phyloP scores from a whole-genome alignment of 2,113 vertebrate genomes.

The Ictalurus punctatus region DNA sequence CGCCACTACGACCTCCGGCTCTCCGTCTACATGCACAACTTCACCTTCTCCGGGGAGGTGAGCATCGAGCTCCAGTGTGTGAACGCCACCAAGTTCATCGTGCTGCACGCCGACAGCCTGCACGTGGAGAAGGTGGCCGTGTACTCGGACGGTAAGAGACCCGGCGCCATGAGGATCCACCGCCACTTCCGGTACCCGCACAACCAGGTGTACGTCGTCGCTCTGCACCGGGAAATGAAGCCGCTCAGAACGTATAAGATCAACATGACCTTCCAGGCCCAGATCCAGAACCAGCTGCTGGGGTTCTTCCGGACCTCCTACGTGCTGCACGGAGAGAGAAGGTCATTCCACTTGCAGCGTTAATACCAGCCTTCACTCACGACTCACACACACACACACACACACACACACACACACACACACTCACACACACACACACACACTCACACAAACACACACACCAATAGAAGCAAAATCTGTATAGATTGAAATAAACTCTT shows the following conservation, averaged over 20 bases:
- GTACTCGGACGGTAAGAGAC: constrained; percentile 78
- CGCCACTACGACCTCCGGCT: constrained; percentile 91
- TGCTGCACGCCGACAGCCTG: constrained; percentile 87
- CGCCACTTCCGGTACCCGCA: constrained; percentile 82
- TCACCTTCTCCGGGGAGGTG: constrained; percentile 92
- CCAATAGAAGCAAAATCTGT: background rate
- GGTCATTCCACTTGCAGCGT: constrained; percentile 66
- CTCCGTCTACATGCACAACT: constrained; percentile 91
- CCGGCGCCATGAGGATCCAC: constrained; percentile 80
- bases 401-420: no score
- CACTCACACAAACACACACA: no score
- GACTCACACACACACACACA: no score
- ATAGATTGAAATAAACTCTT: background rate
- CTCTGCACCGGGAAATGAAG: constrained; percentile 87
- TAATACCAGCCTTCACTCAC: background rate
- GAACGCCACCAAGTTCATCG: constrained; percentile 87
- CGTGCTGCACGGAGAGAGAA: constrained; percentile 83
- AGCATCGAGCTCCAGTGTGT: constrained; percentile 88
- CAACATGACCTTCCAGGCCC: constrained; percentile 87
- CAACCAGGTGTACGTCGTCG: constrained; percentile 88
- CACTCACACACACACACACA: no score
- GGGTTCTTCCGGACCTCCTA: constrained; percentile 97
- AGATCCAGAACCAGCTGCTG: constrained; percentile 90
- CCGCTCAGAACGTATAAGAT: constrained; percentile 83
- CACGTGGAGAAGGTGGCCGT: constrained; percentile 83